A percentile compares a stretch with the other conserved stretches of the same genome.
Evolutionary conservation across 2,888 invertebrate species (phyloP).

Genomic region (Folsomia manolachei): DNA sequence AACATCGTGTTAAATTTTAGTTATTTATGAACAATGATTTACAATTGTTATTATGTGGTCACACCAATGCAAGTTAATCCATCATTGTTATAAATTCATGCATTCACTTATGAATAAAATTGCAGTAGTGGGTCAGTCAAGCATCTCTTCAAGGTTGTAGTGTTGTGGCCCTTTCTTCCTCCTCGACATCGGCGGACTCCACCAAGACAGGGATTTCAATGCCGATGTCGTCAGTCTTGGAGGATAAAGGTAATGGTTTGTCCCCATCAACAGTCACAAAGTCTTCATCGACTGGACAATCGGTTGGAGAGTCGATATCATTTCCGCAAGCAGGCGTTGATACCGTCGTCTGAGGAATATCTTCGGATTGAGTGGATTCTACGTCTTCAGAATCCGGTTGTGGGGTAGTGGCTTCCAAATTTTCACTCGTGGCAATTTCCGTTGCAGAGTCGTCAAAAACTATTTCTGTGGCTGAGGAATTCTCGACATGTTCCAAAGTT

Average conservation of each 20-base stretch:
- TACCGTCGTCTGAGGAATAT: neutral
- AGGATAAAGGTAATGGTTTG: neutral
- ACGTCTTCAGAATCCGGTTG: neutral
- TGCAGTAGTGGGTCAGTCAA: neutral
- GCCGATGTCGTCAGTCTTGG: neutral
- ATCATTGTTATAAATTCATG: too few relatives aligned
- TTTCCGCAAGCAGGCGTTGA: neutral
- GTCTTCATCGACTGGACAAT: neutral
- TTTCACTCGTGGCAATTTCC: neutral
- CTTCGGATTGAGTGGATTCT: neutral
- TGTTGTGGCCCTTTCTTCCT: too few relatives aligned
- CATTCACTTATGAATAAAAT: too few relatives aligned
- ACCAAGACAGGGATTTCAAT: too few relatives aligned
- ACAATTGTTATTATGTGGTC: too few relatives aligned
- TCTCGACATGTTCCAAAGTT: conserved; percentile 22
- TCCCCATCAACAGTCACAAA: neutral
- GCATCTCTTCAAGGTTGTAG: neutral
- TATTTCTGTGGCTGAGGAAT: conserved; percentile 16
- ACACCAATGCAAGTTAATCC: too few relatives aligned
- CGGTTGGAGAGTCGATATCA: neutral
- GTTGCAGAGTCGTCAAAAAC: conserved; percentile 21
- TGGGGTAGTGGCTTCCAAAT: neutral
- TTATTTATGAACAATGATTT: too few relatives aligned
- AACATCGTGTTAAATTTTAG: too few relatives aligned
- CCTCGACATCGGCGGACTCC: neutral